phyloP scores from a whole-genome alignment of 2,113 vertebrate species.

The Poeciliopsis prolifica region DNA sequence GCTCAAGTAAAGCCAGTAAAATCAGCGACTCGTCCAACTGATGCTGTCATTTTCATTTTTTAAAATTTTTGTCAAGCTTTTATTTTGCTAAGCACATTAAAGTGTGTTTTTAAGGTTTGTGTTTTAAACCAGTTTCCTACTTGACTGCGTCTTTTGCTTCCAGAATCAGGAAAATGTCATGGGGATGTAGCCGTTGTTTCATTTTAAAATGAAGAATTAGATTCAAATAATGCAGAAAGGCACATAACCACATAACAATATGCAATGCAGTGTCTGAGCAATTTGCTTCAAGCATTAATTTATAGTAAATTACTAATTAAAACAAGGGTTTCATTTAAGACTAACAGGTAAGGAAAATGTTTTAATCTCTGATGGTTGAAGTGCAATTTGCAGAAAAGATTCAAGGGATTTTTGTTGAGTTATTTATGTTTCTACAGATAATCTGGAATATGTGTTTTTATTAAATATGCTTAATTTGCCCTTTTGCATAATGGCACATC shows the following conservation, averaged over 20 bases:
- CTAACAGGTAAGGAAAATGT: not conserved
- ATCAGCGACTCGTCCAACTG: slow-evolving; percentile 50
- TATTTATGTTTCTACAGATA: not conserved
- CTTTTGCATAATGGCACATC: not conserved
- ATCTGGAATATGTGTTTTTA: not conserved
- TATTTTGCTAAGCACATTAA: not conserved
- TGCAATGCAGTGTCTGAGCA: not conserved
- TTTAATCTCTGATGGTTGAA: not conserved
- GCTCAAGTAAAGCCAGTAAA: slow-evolving; percentile 61
- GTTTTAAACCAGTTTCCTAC: slow-evolving; percentile 2
- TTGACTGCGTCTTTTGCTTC: not conserved
- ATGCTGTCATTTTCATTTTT: not conserved
- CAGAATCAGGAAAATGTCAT: not conserved
- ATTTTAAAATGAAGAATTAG: slow-evolving; percentile 27
- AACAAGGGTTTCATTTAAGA: not conserved
- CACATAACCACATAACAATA: not conserved
- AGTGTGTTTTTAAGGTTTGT: not conserved
- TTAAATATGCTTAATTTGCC: too few relatives aligned
- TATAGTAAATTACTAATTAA: not conserved
- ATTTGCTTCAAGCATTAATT: not conserved
- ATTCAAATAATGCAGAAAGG: slow-evolving; percentile 17
- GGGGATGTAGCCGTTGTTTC: slow-evolving; percentile 14
- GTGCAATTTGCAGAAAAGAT: not conserved
- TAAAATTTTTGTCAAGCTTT: not conserved
- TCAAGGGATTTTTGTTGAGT: not conserved